Conservation (phyloP, 1,140 invertebrate genomes). For the Eueides isabella region DNA sequence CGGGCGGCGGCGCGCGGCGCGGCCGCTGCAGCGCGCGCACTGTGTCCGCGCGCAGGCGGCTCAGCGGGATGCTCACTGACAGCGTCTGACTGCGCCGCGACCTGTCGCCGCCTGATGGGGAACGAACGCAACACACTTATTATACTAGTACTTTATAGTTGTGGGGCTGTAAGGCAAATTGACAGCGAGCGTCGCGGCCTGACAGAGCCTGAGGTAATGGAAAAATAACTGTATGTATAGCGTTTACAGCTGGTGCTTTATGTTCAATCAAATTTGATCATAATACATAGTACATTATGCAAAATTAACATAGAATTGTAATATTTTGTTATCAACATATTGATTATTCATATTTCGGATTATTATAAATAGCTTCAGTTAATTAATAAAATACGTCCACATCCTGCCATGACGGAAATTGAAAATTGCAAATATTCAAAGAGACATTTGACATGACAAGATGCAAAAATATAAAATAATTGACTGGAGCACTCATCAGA, state of each 20-base stretch:
- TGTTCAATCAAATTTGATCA: too few species aligned
- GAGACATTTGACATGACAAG: background rate
- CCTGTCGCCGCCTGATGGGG: slow-evolving; percentile 39
- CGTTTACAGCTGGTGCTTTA: too few species aligned
- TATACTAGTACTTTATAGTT: too few species aligned
- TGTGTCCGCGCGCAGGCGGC: slow-evolving; percentile 58
- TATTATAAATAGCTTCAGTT: background rate
- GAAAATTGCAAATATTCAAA: background rate
- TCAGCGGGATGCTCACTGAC: slow-evolving; percentile 57
- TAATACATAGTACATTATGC: background rate
- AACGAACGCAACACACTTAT: too few species aligned
- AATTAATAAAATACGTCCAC: background rate
- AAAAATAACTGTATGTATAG: too few species aligned
- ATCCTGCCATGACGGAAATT: background rate
- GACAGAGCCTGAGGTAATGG: too few species aligned
- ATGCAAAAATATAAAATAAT: background rate
- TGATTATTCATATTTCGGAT: background rate
- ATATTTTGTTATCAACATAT: background rate
- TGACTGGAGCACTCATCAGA: background rate
- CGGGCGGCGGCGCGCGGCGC: slow-evolving; percentile 43
- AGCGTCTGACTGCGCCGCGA: slow-evolving; percentile 28
- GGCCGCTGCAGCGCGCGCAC: slow-evolving; percentile 54
- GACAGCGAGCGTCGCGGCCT: too few species aligned
- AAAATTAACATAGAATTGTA: background rate
- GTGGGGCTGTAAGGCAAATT: too few species aligned